Percentiles rank a stretch among this genome's conserved stretches.
Conservation (phyloP, 2,113 vertebrate genomes). For the Aix galericulata region DNA sequence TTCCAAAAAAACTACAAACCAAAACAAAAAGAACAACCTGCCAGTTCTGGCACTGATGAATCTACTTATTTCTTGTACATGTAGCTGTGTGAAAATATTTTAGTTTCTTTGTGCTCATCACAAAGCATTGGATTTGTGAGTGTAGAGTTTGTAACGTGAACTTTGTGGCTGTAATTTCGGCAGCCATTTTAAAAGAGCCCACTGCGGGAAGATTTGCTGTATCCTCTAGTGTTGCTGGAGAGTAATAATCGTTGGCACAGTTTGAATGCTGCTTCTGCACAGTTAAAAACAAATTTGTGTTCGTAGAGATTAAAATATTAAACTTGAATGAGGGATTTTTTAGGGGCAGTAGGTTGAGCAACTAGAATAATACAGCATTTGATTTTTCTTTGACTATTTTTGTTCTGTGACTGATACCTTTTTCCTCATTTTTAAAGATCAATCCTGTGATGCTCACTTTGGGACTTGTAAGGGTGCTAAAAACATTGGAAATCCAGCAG, state of each 20-base stretch:
- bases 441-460: neutral
- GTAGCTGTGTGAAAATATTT: neutral
- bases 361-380: neutral
- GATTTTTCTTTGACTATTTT: neutral
- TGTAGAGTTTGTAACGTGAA: neutral
- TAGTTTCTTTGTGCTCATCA: neutral
- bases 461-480: neutral
- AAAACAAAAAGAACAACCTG: neutral
- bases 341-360: neutral
- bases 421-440: neutral
- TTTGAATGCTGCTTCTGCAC: neutral
- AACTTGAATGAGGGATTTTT: neutral
- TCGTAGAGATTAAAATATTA: rapidly evolving
- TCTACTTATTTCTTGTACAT: neutral
- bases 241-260: neutral
- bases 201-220: neutral
- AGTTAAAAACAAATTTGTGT: neutral
- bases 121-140: neutral
- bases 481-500: neutral
- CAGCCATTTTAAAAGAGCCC: neutral
- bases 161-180: neutral
- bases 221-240: neutral
- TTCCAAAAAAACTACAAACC: neutral
- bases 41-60: neutral
- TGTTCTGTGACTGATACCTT: neutral